Conservation (phyloP, 2,113 vertebrate genomes). For the Periophthalmus modestus region DNA sequence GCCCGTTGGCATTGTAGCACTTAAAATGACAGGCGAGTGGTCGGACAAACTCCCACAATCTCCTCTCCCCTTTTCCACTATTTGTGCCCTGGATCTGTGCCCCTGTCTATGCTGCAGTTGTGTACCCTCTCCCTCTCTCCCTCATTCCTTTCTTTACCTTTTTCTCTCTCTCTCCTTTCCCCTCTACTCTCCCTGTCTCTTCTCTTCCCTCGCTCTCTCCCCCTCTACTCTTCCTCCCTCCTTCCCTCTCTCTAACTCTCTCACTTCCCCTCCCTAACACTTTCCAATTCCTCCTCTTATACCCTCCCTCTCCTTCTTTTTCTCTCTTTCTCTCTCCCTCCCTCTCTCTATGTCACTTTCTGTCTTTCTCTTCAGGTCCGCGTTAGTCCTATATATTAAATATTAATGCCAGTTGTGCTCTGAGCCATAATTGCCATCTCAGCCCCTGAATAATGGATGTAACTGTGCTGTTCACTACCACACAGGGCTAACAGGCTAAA, state of each 20-base stretch:
- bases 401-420: conserved; percentile 76
- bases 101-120: conserved; percentile 28
- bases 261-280: not conserved
- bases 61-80: conserved; percentile 32
- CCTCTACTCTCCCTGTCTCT: not conserved
- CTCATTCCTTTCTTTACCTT: conserved; percentile 54
- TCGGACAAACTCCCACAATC: conserved; percentile 57
- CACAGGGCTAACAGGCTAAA: conserved; percentile 53
- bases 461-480: conserved; percentile 61
- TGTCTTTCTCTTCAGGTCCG: conserved; percentile 63
- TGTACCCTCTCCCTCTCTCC: conserved; percentile 24
- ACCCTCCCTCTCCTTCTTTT: not conserved
- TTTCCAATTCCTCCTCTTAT: not conserved
- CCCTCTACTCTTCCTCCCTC: not conserved
- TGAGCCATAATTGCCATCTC: conserved; percentile 76
- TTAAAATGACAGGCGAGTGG: conserved; percentile 59
- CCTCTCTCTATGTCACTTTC: conserved; percentile 54
- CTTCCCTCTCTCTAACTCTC: not conserved
- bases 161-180: conserved; percentile 46
- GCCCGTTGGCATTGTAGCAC: conserved; percentile 61
- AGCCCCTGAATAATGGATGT: conserved; percentile 75
- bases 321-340: not conserved
- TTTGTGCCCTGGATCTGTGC: conserved; percentile 39
- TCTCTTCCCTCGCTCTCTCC: not conserved
- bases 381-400: conserved; percentile 73